Evolutionary conservation across 2,888 invertebrate genomes (phyloP), one percentile per base, ranked within the genome.

Genomic region (Aspidapion aeneum): DNA sequence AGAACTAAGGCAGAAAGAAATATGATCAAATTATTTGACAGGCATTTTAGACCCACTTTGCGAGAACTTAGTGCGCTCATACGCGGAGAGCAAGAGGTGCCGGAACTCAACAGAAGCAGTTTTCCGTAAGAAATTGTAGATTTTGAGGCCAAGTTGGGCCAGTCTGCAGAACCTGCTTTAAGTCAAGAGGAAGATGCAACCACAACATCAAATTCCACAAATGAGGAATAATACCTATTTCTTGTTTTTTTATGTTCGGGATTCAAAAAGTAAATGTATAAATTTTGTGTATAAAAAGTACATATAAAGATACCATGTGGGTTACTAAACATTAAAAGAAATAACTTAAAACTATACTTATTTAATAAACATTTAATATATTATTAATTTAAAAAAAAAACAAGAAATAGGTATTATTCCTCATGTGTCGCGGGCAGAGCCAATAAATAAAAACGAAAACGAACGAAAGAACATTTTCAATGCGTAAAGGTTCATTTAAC

Each of bases 31-130:
- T 19, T 51, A 59, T 59, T 51, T 59, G 51, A 59, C 51, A 59
- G 51, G 20, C 51, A 59, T 59, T 59, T 59, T 59, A 59, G 20
- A 59, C 59, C 52, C 59, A 51, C 59, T 59, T 59, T 59, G 59
- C 59, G 59, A 50, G 51, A 59, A 51, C 9, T 59, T 18, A 50
- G 59, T 50, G 59, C 59, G 49, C 50, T 59, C 59, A 59, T 59
- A 52, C 51, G 49, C 51, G 51, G 59, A 50, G 19, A 12, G 51
- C 51, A 51, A 51, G 51, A 51, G 20, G 51, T 51, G 59, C 21
- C 59, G 50, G 18, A 59, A 59, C 58, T 58, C 17, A 19, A 49
- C 58, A 50, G 58, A 18, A 58, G 48, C 57, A 35, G 19, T 57
- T 19, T 57, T 57, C 57, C n/a, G 52, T n/a, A 52, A 52, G 19